Base-by-base conservation (phyloP, 2,888 invertebrate genomes). In the Drosophila fungiperda region DNA sequence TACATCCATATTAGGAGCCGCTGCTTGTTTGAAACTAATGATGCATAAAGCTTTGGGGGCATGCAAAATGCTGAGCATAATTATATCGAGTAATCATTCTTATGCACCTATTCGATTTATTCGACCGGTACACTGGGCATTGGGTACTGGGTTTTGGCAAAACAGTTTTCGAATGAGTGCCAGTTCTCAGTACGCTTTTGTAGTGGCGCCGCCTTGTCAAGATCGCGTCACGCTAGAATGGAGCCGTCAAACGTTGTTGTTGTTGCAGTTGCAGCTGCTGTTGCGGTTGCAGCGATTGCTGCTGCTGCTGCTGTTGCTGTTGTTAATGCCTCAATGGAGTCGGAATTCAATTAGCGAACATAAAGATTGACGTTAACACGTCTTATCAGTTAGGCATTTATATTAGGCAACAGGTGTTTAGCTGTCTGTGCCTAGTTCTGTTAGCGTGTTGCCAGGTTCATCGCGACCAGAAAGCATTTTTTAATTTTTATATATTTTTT, bases 171-270 rank as follows among this genome's bases (percentile, higher is more conserved):
- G 40, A 76, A 55, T 61, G 20, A 59, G 58, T 68, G 49, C 35
- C 72, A 67, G 60, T 63, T 53, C 35, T 9, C 40, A 40, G 50
- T 65, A 20, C 32, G 76, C 76, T 76, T 69, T 65, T 76, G 76
- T 65, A 50, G 15, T 73, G 73, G 76, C 73, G 77, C 76, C 76
- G 76, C 32, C 76, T 74, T 77, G 77, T 77, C 73, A 77, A 68
- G 79, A 79, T 86, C 71, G 45, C 62, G 84, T 86, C 78, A 83
- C 82, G 82, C 80, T 79, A 68, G 76, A 86, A 68, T 86, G 57
- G 66, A 86, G 78, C 72, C 69, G 83, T 83, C 84, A 79, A 78
- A 74, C 54, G 40, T 29, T 12, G 60, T 53, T 50, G 55, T 49
- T 58, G 64, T 45, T 63, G 58, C 52, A 52, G 53, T 40, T 68